Base-by-base conservation (phyloP, 2,888 invertebrate species). In the Pasiphila rectangulata region DNA sequence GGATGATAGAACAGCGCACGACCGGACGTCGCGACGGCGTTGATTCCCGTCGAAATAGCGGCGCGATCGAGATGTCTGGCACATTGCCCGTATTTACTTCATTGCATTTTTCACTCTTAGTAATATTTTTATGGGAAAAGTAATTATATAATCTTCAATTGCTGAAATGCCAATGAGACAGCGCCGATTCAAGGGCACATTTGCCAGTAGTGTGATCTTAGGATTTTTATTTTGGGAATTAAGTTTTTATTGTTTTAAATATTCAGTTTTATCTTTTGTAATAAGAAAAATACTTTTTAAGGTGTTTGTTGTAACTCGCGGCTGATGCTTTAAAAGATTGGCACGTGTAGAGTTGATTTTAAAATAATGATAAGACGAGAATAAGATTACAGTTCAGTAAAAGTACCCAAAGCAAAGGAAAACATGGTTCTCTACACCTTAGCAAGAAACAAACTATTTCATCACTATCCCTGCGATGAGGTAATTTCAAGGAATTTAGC, bases 61-160 rank as follows among this genome's bases (percentile, higher is more conserved):
- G 67, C 69, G 69, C 69, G 69, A 58, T 69, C 69, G 70, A 67
- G 68, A 59, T 72, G 61, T 57, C 81, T 85, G 86, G 86, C 84
- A 58, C 41, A 36, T 55, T 59, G 82, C 85, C 85, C 79, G 57
- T 65, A 54, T 69, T 67, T 69, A 73, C 71, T 72, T 76, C 72
- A 71, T 67, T 73, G 70, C 75, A 72, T 79, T 79, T 79, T 75
- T 68, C 65, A 62, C 63, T 58, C 64, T 58, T 59, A 64, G 58
- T 61, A 66, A 71, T 68, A 64, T 65, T 70, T 71, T 68, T 66
- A 72, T 63, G 64, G 57, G 58, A 53, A 65, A 59, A 63, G 59
- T 67, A 69, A 71, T 68, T 71, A 65, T 64, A 65, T 61, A 58
- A 57, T 63, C 61, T 64, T 67, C 59, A 57, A 62, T 60, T 50